Conservation (phyloP, 2,797 vertebrate species). For the Phoxinus dragarum region DNA sequence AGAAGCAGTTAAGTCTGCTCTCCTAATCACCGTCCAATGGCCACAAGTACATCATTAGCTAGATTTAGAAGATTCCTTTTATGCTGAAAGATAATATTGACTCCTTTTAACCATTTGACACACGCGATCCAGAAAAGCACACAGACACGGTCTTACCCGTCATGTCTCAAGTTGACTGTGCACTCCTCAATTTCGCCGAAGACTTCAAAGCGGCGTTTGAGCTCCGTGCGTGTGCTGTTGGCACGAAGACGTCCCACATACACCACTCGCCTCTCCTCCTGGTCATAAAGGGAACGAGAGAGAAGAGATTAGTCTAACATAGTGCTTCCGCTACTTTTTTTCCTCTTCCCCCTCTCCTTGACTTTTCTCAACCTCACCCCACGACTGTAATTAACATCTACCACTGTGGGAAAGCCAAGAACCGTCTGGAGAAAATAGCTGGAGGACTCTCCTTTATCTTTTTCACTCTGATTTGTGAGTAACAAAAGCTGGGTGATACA, state of each 20-base stretch:
- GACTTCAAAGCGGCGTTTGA: conserved; percentile 97
- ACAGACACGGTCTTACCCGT: conserved; percentile 85
- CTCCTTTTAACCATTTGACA: conserved; percentile 13
- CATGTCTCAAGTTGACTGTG: conserved; percentile 92
- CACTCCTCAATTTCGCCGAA: conserved; percentile 99
- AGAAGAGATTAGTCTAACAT: conserved; percentile 47
- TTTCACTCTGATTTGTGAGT: conserved; percentile 62
- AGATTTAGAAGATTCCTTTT: conserved; percentile 34
- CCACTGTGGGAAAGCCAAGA: conserved; percentile 55
- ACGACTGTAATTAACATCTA: conserved; percentile 55
- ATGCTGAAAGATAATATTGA: conserved; percentile 37
- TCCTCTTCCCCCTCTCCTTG: conserved; percentile 57
- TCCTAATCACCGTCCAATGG: conserved; percentile 50
- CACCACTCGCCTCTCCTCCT: conserved; percentile 97
- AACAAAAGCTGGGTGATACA: not conserved
- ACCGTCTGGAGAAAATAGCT: conserved; percentile 40
- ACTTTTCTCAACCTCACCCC: conserved; percentile 53
- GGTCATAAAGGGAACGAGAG: conserved; percentile 70
- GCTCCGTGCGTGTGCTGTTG: conserved; percentile 90
- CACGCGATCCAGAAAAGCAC: conserved; percentile 38
- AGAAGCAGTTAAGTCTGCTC: conserved; percentile 47
- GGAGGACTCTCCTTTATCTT: conserved; percentile 57
- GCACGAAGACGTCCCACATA: conserved; percentile 94
- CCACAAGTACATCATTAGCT: conserved; percentile 39
- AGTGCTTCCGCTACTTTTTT: conserved; percentile 49